Evolutionary conservation across 64 coral and sea anemone genomes (phyloP).

Genomic region (Dendrophyllia cribrosa): DNA sequence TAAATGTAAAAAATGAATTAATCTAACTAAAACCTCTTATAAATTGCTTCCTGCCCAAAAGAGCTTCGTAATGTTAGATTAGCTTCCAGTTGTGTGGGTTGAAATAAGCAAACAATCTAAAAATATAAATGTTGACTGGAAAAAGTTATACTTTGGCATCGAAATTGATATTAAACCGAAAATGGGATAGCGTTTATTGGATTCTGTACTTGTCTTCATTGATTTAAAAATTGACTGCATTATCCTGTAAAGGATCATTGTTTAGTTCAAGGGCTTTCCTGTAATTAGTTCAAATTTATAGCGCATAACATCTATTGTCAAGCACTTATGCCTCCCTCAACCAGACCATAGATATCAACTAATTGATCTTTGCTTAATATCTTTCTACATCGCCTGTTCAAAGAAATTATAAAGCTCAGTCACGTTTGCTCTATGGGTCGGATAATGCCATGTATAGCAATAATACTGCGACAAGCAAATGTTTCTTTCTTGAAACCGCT

Average conservation of each 20-base stretch:
- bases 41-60: slow-evolving; percentile 2
- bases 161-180: neutral
- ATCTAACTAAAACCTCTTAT: neutral
- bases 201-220: no score
- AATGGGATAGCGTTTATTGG: no score
- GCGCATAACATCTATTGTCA: neutral
- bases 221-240: no score
- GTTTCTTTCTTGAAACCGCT: slow-evolving; percentile 3
- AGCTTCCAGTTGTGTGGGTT: neutral
- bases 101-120: neutral
- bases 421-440: neutral
- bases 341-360: neutral
- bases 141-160: neutral
- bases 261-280: no score
- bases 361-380: neutral
- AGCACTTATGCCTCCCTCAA: neutral
- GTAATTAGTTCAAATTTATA: neutral
- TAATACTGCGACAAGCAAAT: neutral
- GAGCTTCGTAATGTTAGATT: neutral
- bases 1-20: neutral
- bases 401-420: neutral
- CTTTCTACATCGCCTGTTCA: neutral
- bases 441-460: neutral
- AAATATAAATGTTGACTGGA: neutral
- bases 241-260: no score